Evolutionary conservation across 1,140 invertebrate species (phyloP).

Genomic region (Anoplophora glabripennis): DNA sequence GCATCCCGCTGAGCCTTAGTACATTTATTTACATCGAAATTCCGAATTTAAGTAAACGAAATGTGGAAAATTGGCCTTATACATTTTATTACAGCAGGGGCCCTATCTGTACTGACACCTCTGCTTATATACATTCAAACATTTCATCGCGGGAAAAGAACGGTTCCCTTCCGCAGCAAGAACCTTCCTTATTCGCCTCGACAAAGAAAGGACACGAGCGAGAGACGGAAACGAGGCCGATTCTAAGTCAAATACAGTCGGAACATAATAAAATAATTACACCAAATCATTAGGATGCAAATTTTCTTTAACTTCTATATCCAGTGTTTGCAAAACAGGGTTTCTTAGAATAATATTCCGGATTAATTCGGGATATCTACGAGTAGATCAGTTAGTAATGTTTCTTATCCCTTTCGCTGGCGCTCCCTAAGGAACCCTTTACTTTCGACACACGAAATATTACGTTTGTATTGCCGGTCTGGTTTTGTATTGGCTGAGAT

Average conservation of each 20-base stretch:
- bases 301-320: slow-evolving; percentile 45
- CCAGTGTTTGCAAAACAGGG: slow-evolving; percentile 38
- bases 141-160: background rate
- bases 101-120: slow-evolving; percentile 20
- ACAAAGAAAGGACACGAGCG: background rate
- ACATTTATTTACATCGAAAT: slow-evolving; percentile 16
- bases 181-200: background rate
- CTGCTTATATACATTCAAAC: slow-evolving; percentile 16
- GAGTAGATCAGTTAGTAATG: slow-evolving; percentile 42
- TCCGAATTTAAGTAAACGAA: slow-evolving; percentile 17
- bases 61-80: slow-evolving; percentile 16
- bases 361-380: slow-evolving; percentile 45
- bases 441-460: slow-evolving; percentile 30
- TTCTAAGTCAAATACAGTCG: slow-evolving; percentile 8
- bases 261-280: slow-evolving; percentile 41
- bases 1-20: slow-evolving; percentile 1
- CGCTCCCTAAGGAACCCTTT: slow-evolving; percentile 25
- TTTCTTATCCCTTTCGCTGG: slow-evolving; percentile 35
- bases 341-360: slow-evolving; percentile 45
- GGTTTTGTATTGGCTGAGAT: background rate
- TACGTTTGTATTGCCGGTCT: slow-evolving; percentile 1
- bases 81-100: slow-evolving; percentile 16
- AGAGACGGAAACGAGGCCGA: slow-evolving; percentile 2
- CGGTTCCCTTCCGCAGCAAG: background rate
- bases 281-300: slow-evolving; percentile 45